Base-by-base conservation (phyloP, 1,140 invertebrate genomes). In the Anastrepha obliqua region DNA sequence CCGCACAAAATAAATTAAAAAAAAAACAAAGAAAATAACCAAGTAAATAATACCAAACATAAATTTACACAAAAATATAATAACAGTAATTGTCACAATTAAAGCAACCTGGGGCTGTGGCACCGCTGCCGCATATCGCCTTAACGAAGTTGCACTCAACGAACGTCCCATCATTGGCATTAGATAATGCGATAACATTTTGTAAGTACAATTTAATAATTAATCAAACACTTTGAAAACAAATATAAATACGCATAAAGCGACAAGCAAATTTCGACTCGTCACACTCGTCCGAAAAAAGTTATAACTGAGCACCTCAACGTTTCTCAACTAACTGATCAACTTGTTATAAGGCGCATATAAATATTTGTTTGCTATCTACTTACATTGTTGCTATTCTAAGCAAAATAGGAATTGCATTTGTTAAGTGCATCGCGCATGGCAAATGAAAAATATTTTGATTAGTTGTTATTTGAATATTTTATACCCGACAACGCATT, bases 111-210 rank as follows among this genome's bases (percentile, higher is more conserved):
- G 15, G 5, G 39, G 11, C 39, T 74, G 42, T 74, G 67, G 67
- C 44, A n/a, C 5, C 39, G 67, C 67, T 17, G 42, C n/a, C 15
- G 42, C 67, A 8, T 47, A 74, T 44, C 42, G 39, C 42, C 67
- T 74, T 42, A 74, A 1, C 2, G 42, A 47, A 3, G 39, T 74
- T 44, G 67, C 67, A n/a, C 67, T 42, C 42, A 74, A 74, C 15
- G 39, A 44, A 47, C 11, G 67, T n/a, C 15, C 29, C 4, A 67
- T 29, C 0, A 20, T 13, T 67, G 20, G 67, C 42, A n/a, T 44
- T 47, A 74, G 13, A n/a, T 42, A 74, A 74, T 42, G 67, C 39
- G 39, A n/a, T 74, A 74, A 74, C 67, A 74, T 74, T 74, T 47
- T 74, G 42, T 4, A 0, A 13, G 44, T 4, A 44, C 3, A 5